Evolutionary conservation across 2,113 vertebrate species (phyloP).

Genomic region (Nettapus auritus): DNA sequence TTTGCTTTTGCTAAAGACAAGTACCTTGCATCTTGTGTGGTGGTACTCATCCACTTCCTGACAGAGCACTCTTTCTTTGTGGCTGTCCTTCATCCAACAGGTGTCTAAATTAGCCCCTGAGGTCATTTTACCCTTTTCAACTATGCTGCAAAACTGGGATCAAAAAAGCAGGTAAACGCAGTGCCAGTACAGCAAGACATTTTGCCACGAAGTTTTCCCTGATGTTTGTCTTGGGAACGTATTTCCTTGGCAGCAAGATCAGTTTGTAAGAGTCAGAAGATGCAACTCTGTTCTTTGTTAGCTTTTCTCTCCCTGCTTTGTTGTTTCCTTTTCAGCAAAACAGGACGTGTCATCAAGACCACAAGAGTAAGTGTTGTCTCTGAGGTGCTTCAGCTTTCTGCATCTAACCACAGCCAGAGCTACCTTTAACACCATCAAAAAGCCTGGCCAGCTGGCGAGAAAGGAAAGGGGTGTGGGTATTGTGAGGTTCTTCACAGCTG

Average conservation of each 20-base stretch:
- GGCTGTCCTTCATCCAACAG: not conserved
- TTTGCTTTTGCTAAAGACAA: not conserved
- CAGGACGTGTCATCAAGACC: not conserved
- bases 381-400: not conserved
- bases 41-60: not conserved
- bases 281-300: not conserved
- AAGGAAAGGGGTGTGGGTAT: not conserved
- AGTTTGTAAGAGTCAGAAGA: not conserved
- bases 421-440: not conserved
- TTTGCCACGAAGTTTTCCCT: not conserved
- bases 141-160: rapidly evolving
- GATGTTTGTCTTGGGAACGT: rapidly evolving
- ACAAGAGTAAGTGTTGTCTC: not conserved
- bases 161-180: not conserved
- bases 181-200: not conserved
- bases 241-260: not conserved
- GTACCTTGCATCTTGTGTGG: rapidly evolving
- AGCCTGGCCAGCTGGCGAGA: not conserved
- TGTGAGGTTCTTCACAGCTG: not conserved
- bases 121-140: not conserved
- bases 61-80: rapidly evolving
- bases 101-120: not conserved
- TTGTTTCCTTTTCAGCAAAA: not conserved
- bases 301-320: rapidly evolving
- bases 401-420: not conserved